Percentiles rank a stretch among this genome's conserved stretches.
Conservation (phyloP, 1,140 invertebrate species). For the Drosophila insularis region DNA sequence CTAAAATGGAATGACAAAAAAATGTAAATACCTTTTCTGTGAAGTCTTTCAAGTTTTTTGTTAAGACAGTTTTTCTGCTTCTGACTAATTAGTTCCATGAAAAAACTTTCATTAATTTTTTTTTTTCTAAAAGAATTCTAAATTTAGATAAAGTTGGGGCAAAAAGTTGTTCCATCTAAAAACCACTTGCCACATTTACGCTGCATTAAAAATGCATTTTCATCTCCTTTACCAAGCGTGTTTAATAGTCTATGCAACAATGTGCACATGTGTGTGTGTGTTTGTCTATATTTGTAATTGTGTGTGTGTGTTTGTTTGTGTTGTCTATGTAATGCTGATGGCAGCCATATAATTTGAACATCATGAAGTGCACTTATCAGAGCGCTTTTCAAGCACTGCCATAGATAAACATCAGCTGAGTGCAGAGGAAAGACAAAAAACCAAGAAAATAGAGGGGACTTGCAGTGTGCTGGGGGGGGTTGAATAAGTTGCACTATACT, state of each 20-base stretch:
- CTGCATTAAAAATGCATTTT: conserved; percentile 77
- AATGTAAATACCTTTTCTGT: too few relatives aligned
- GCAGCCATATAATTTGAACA: conserved; percentile 77
- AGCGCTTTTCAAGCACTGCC: conserved; percentile 62
- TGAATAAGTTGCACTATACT: conserved; percentile 51
- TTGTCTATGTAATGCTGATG: conserved; percentile 66
- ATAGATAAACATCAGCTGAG: conserved; percentile 74
- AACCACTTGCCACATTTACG: conserved; percentile 68
- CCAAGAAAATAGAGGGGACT: neutral
- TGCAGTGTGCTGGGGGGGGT: too few relatives aligned
- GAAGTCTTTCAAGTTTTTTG: neutral
- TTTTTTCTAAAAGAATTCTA: conserved; percentile 14
- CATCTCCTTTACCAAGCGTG: conserved; percentile 46
- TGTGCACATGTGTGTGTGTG: conserved; percentile 33
- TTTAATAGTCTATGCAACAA: conserved; percentile 74
- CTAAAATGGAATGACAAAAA: too few relatives aligned
- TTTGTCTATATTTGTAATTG: too few relatives aligned
- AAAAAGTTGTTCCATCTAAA: conserved; percentile 40
- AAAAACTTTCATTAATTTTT: conserved; percentile 39
- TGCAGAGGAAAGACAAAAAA: conserved; percentile 18
- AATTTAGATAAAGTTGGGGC: conserved; percentile 41
- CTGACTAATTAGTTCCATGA: conserved; percentile 43
- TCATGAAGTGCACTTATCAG: conserved; percentile 78
- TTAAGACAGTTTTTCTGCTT: conserved; percentile 35
- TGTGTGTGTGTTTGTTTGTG: conserved; percentile 9